These are phyloP conservation scores for Drosophila prosaltans DNA, from an alignment of 1,140 invertebrate species.

Conservation along the genomic window DNA sequence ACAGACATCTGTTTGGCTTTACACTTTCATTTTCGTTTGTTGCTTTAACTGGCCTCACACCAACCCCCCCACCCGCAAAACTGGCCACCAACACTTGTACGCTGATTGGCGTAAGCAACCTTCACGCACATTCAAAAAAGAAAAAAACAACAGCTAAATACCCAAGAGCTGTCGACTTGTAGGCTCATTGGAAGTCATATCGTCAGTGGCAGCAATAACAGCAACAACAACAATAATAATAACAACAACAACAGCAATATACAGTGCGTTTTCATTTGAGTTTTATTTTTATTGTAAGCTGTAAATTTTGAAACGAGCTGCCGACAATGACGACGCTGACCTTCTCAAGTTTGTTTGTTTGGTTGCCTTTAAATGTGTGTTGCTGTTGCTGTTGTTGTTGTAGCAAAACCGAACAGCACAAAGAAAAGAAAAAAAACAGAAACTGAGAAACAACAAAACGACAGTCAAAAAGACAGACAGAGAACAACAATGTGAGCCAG, in stretches of 20 bases:
- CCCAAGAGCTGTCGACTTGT: not conserved
- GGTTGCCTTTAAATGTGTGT: constrained; percentile 29
- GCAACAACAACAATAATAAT: constrained; percentile 6
- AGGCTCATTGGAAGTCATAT: constrained; percentile 15
- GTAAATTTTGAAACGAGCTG: constrained; percentile 50
- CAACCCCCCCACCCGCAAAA: not conserved
- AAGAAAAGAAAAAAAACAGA: not conserved
- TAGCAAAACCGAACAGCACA: not conserved
- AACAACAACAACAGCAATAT: constrained; percentile 15
- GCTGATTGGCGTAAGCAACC: constrained; percentile 40
- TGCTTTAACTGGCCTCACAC: not conserved
- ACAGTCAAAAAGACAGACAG: not conserved
- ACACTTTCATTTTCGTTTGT: constrained; percentile 12
- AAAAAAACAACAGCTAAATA: not conserved
- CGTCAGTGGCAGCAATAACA: constrained; percentile 20
- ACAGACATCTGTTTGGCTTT: constrained; percentile 1
- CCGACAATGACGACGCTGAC: constrained; percentile 56
- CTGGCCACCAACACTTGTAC: constrained; percentile 9
- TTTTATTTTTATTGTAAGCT: constrained; percentile 67
- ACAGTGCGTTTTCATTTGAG: constrained; percentile 38
- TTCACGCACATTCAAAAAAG: constrained; percentile 51
- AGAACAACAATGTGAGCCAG: constrained; percentile 6
- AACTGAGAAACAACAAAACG: constrained; percentile 5
- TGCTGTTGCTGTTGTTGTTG: constrained; percentile 20
- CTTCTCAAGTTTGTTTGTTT: constrained; percentile 73